phyloP scores from a whole-genome alignment of 2,113 vertebrate genomes.

The Lipotes vexillifer region DNA sequence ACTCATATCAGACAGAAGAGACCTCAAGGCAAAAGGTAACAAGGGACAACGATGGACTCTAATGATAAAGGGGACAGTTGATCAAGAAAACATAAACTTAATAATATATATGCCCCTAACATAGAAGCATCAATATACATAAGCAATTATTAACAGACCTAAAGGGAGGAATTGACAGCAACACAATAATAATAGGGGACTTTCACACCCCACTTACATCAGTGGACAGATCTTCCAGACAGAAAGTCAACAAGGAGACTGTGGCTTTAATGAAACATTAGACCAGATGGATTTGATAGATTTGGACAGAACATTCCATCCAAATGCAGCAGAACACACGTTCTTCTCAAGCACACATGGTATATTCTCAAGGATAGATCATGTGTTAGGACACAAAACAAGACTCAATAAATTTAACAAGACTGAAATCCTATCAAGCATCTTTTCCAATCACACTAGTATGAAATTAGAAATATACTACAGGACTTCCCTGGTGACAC shows the following conservation, averaged over 20 bases:
- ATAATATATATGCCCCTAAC: neutral
- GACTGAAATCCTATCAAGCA: neutral
- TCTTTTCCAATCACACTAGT: neutral
- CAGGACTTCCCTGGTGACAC: too few species aligned
- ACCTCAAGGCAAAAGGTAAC: neutral
- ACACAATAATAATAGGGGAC: neutral
- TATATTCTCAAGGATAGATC: neutral
- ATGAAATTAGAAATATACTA: neutral
- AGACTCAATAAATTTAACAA: neutral
- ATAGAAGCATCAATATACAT: neutral
- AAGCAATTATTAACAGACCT: too few species aligned
- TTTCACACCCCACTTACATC: neutral
- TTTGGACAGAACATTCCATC: neutral
- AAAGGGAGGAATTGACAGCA: rapidly evolving
- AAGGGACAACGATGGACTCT: neutral
- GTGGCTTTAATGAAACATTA: neutral
- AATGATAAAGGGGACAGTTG: neutral
- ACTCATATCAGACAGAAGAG: neutral
- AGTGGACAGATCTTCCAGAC: neutral
- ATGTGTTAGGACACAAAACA: neutral
- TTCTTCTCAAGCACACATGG: neutral
- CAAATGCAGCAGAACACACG: neutral
- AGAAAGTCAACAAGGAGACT: neutral
- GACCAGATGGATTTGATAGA: neutral
- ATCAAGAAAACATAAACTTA: neutral